Base-by-base conservation (phyloP, 35 echinoderm and acorn worm species). In the Acanthaster planci region DNA sequence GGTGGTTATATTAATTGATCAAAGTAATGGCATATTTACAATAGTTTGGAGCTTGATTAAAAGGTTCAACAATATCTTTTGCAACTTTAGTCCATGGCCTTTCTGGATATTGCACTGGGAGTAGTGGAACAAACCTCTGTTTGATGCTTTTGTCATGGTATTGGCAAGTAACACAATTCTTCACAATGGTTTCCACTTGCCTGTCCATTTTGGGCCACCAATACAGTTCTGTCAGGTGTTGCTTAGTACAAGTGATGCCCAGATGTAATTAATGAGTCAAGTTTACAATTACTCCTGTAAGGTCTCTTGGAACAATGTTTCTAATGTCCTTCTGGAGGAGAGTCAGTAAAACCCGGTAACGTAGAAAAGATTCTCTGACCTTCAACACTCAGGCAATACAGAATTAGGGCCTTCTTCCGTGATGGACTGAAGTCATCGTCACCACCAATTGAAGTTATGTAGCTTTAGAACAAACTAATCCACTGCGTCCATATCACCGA, bases 11-110 rank as follows among this genome's bases (percentile, higher is more conserved):
- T 37, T 86, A 86, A 51, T 91, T 82, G 19, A 91, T 76, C 35
- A 89, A 58, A 55, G 82, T 79, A 21, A 90, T 85, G 12, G 31
- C 81, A 89, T 72, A 89, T 54, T 80, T 89, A n/a, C n/a, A 81
- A 40, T 55, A 40, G 27, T 8, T 18, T 26, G 79, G 15, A 21
- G 30, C 52, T 55, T 15, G 36, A 30, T 12, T 36, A 85, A 76
- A 39, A 7, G 68, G 89, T 42, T 76, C 82, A 36, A 84, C 89
- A 59, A 90, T 90, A 60, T 90, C 89, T 47, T 79, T 59, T 35
- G 58, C 81, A n/a, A 85, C 27, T 52, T 90, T 90, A 34, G 19
- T 21, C 89, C 82, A 90, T 23, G 89, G 89, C 17, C 85, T 78
- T 5, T 39, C 27, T 16, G 52, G 82, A 64, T 37, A 78, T 53